Evolutionary conservation across 2,888 invertebrate species (phyloP), one percentile per base, ranked within the genome.

Genomic region (Balanococcus diminutus): DNA sequence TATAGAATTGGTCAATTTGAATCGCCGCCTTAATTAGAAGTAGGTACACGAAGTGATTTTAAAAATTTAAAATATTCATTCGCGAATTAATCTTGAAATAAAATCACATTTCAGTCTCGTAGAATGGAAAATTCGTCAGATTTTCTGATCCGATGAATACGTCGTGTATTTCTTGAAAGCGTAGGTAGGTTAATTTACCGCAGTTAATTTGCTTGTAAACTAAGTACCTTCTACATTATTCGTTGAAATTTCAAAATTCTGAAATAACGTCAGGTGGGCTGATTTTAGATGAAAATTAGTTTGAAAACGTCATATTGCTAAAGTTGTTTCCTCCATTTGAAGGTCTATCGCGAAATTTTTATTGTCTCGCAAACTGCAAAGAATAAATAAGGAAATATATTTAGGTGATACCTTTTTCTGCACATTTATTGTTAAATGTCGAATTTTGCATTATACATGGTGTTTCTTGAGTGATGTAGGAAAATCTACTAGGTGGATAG

Each of bases 201-300:
- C 28, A 31, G 14, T 14, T 67, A 67, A 67, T 67, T 67, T 79
- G 11, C 36, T 19, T 79, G 75, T 79, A 32, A 36, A 79, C 75
- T 79, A 79, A 36, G 36, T 79, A 79, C 75, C 75, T 79, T 79
- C 22, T 11, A 79, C 31, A 79, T 79, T 79, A 19, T 19, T 25
- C 75, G 36, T 79, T 79, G 36, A 79, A 79, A 79, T 79, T 79
- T 79, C 75, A 79, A 79, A 79, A 79, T 79, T 36, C 11, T 32
- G 28, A 67, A 67, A 67, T 67, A 31, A 28, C 28, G 67, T 67
- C 16, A 25, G 28, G 28, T 31, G 67, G 5, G 67, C 28, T 67
- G 67, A 67, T 67, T 67, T 31, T 67, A 31, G 4, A 67, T 67
- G 67, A 67, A 67, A 67, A 67, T 67, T 67, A 67, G 28, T 67